Evolutionary conservation across 2,113 vertebrate genomes (phyloP).

Genomic region (Marmota flaviventris): DNA sequence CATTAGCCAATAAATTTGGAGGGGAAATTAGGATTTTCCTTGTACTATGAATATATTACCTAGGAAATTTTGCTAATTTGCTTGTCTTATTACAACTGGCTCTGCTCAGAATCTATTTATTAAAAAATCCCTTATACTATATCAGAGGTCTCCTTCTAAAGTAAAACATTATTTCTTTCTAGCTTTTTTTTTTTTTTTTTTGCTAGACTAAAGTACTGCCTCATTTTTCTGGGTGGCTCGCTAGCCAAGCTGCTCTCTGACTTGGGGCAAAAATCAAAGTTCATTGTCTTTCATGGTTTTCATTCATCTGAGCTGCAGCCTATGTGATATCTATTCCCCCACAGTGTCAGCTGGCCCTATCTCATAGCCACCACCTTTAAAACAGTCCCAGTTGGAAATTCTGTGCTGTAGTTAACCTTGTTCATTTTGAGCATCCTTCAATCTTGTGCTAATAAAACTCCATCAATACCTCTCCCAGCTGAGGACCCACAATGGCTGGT

Average conservation of each 20-base stretch:
- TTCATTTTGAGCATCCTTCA: background rate
- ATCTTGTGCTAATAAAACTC: background rate
- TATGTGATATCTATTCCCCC: rapidly evolving
- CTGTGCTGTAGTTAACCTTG: background rate
- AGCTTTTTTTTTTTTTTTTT: background rate
- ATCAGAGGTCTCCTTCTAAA: background rate
- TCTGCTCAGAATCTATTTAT: background rate
- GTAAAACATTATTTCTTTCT: constrained; percentile 26
- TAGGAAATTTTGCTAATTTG: constrained; percentile 19
- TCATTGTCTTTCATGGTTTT: background rate
- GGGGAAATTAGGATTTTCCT: background rate
- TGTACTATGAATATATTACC: background rate
- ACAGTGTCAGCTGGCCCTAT: rapidly evolving
- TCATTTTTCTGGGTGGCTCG: background rate
- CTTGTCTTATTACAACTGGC: constrained; percentile 26
- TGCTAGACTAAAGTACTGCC: background rate
- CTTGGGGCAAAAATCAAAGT: background rate
- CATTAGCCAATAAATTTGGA: background rate
- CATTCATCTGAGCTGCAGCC: background rate
- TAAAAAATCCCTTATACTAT: constrained; percentile 25
- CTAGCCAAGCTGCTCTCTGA: background rate
- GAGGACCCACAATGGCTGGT: background rate
- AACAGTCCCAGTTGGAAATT: background rate
- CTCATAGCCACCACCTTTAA: background rate
- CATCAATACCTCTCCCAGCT: background rate